Conservation (phyloP, 2,113 vertebrate genomes). For the Triplophysa siluroides region DNA sequence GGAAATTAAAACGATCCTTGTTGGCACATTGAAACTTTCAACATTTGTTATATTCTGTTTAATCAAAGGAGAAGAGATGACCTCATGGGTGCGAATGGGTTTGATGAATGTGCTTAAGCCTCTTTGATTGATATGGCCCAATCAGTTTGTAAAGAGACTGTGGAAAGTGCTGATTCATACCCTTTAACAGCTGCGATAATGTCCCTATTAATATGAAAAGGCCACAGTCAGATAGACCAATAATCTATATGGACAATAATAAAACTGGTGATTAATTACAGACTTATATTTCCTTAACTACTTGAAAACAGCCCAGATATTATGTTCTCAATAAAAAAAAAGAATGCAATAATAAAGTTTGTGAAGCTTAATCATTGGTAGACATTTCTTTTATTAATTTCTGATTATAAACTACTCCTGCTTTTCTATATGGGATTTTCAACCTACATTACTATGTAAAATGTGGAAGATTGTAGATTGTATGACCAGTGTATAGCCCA, state of each 20-base stretch:
- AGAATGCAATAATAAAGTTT: background rate
- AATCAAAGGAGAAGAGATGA: background rate
- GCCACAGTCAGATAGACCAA: background rate
- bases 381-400: background rate
- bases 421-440: too few species aligned
- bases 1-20: background rate
- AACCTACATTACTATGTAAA: too few species aligned
- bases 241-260: background rate
- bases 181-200: background rate
- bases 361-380: background rate
- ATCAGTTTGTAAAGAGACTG: background rate
- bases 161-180: background rate
- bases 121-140: constrained; percentile 20
- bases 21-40: background rate
- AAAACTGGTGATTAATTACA: background rate
- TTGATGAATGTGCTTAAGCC: constrained; percentile 28
- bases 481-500: too few species aligned
- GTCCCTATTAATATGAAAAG: constrained; percentile 6
- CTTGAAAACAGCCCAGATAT: background rate
- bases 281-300: background rate
- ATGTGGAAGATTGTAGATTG: too few species aligned
- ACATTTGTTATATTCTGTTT: background rate
- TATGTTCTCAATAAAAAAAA: background rate
- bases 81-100: constrained; percentile 6
- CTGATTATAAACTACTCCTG: background rate